These are phyloP conservation scores for Lithosia quadra DNA, from an alignment of 2,888 invertebrate genomes.

Conservation along the genomic window DNA sequence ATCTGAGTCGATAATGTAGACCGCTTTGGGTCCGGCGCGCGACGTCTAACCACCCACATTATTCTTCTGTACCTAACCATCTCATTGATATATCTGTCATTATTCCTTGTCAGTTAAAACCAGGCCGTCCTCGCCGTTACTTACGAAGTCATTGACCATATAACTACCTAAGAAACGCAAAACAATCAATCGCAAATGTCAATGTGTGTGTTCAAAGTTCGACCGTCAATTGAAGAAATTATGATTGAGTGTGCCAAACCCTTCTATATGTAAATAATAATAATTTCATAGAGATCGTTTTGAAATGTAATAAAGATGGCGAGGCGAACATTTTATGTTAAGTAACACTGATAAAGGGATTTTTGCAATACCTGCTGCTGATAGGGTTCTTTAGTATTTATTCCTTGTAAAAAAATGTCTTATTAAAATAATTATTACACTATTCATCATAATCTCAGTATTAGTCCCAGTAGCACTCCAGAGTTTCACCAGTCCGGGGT, in stretches of 20 bases:
- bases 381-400: neutral
- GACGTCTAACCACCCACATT: slow-evolving; percentile 25
- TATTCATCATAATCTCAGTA: too few species aligned
- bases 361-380: neutral
- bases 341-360: neutral
- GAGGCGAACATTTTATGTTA: neutral
- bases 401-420: neutral
- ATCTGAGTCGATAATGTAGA: slow-evolving; percentile 9
- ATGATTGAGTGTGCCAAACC: slow-evolving; percentile 1
- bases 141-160: slow-evolving; percentile 33
- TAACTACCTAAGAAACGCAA: slow-evolving; percentile 20
- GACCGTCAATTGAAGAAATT: slow-evolving; percentile 9
- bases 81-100: slow-evolving; percentile 25
- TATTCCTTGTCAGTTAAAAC: slow-evolving; percentile 27
- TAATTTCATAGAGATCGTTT: neutral
- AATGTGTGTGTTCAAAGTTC: slow-evolving; percentile 14
- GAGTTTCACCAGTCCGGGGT: too few species aligned
- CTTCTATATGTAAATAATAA: neutral
- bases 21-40: neutral
- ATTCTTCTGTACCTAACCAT: slow-evolving; percentile 11
- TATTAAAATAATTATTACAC: neutral
- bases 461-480: too few species aligned
- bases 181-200: slow-evolving; percentile 21
- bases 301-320: neutral
- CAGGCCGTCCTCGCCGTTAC: slow-evolving; percentile 26